Evolutionary conservation across 2,113 vertebrate species (phyloP).

Genomic region (Brienomyrus brachyistius): DNA sequence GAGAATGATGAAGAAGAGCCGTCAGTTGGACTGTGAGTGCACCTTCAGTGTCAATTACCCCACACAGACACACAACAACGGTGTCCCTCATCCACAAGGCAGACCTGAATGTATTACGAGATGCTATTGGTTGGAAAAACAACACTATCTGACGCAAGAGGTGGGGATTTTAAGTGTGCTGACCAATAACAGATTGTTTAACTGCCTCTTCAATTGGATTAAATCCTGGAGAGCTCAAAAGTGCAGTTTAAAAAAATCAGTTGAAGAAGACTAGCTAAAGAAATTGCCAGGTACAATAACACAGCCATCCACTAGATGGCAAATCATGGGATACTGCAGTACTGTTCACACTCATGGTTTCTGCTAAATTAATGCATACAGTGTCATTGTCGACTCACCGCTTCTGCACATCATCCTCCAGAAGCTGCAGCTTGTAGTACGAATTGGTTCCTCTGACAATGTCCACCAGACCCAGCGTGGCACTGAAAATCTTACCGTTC

Average conservation of each 20-base stretch:
- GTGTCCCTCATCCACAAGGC: background rate
- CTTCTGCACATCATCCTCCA: conserved; percentile 87
- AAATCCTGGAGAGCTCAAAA: background rate
- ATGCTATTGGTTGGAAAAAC: background rate
- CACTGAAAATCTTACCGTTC: conserved; percentile 88
- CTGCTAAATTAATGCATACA: background rate
- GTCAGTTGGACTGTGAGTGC: background rate
- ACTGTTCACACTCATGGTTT: background rate
- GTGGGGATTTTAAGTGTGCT: background rate
- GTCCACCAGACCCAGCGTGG: conserved; percentile 89
- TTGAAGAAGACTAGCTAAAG: background rate
- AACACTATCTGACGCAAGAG: background rate
- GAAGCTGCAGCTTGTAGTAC: conserved; percentile 92
- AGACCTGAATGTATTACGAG: background rate
- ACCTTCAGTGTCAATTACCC: background rate
- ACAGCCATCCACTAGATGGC: too few relatives aligned
- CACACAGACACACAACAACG: background rate
- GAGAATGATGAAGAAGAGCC: background rate
- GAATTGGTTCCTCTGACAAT: conserved; percentile 92
- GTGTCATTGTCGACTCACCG: conserved; percentile 55
- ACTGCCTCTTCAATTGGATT: background rate
- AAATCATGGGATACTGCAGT: background rate
- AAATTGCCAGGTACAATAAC: background rate
- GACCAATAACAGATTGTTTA: background rate
- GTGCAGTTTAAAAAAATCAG: background rate